A percentile compares a stretch with the other conserved stretches of the same genome.
Evolutionary conservation across 2,113 vertebrate genomes (phyloP).

Genomic region (Dicaeum eximium): DNA sequence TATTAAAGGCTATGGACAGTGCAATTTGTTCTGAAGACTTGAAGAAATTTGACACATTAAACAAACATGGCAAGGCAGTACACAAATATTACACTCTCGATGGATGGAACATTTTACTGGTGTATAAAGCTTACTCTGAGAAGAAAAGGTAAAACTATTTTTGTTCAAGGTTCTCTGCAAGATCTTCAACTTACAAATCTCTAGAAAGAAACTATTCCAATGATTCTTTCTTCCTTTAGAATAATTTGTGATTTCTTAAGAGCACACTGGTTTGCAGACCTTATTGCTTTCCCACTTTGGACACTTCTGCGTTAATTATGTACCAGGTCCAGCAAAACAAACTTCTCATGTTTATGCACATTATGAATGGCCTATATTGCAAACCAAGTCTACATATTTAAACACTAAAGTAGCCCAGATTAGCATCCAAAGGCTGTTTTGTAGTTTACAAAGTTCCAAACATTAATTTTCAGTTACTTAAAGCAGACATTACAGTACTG

Average conservation of each 20-base stretch:
- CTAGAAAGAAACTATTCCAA: neutral
- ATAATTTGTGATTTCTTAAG: neutral
- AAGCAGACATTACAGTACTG: neutral
- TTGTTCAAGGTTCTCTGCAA: neutral
- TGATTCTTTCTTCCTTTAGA: neutral
- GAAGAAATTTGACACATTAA: neutral
- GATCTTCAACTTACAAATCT: neutral
- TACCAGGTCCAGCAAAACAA: neutral
- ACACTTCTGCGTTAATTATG: neutral
- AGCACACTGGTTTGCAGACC: neutral
- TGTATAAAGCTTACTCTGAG: neutral
- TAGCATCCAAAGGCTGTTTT: neutral
- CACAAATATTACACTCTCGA: neutral
- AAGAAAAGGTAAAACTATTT: neutral
- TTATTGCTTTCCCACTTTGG: neutral
- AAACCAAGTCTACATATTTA: neutral
- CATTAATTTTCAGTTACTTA: neutral
- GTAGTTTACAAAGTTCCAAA: neutral
- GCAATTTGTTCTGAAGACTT: neutral
- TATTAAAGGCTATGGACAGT: neutral
- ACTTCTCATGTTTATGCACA: neutral
- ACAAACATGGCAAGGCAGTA: neutral
- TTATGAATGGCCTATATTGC: neutral
- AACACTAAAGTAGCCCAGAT: neutral
- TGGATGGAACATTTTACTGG: neutral